Evolutionary conservation across 2,797 vertebrate genomes (phyloP).

Genomic region (Miichthys miiuy): DNA sequence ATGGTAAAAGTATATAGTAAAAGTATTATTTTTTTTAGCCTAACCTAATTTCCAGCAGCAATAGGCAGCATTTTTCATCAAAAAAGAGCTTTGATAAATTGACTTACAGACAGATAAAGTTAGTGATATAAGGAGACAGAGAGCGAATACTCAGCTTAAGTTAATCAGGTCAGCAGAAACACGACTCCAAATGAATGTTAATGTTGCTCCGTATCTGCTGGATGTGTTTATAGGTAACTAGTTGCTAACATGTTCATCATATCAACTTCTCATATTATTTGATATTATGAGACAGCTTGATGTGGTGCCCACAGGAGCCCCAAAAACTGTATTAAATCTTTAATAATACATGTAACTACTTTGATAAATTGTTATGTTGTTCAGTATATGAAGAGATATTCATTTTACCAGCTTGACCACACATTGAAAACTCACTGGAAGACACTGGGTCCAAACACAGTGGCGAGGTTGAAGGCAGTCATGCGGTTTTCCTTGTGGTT

Average conservation of each 20-base stretch:
- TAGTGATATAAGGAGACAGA: background rate
- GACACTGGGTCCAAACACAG: slow-evolving; percentile 93
- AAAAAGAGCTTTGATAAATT: background rate
- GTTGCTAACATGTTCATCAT: background rate
- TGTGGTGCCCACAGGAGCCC: background rate
- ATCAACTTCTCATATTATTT: background rate
- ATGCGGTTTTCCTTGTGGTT: slow-evolving; percentile 91
- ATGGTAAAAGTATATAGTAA: background rate
- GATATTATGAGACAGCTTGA: background rate
- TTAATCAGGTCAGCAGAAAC: background rate
- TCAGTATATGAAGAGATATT: background rate
- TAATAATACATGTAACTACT: background rate
- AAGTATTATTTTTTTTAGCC: background rate
- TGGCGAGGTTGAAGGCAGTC: slow-evolving; percentile 92
- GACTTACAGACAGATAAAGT: background rate
- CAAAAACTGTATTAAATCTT: background rate
- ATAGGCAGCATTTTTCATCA: background rate
- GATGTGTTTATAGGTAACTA: background rate
- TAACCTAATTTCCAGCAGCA: too few relatives aligned
- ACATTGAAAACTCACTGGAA: slow-evolving; percentile 90
- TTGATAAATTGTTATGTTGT: background rate
- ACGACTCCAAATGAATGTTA: background rate
- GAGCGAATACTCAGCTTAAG: background rate
- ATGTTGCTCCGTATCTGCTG: too few relatives aligned
- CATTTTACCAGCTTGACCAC: background rate